Evolutionary conservation across 2,888 invertebrate genomes (phyloP).

Genomic region (Erebia palarica): DNA sequence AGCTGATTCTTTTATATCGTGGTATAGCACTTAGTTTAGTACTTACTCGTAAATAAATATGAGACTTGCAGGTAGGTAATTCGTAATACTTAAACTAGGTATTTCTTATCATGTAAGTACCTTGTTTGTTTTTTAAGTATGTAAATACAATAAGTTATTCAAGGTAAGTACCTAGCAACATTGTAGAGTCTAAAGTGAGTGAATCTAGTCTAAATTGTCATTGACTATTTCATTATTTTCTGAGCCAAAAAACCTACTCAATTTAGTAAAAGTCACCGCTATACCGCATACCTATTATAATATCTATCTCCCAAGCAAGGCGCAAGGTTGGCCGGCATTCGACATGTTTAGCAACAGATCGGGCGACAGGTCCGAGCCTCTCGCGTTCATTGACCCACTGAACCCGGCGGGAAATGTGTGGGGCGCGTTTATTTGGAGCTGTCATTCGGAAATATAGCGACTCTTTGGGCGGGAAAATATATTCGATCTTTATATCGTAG

Average conservation of each 20-base stretch:
- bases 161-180: too few relatives aligned
- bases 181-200: too few relatives aligned
- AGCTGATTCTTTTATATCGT: too few relatives aligned
- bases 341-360: conserved; percentile 67
- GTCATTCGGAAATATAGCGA: conserved; percentile 39
- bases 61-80: too few relatives aligned
- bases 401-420: conserved; percentile 59
- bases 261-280: conserved; percentile 37
- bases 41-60: too few relatives aligned
- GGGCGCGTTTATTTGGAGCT: conserved; percentile 41
- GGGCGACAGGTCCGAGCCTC: conserved; percentile 61
- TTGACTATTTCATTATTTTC: too few relatives aligned
- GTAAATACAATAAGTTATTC: too few relatives aligned
- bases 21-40: too few relatives aligned
- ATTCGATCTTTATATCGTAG: background rate
- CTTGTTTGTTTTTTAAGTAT: too few relatives aligned
- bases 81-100: too few relatives aligned
- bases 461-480: conserved; percentile 39
- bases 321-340: conserved; percentile 51
- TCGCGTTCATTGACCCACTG: conserved; percentile 77
- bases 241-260: background rate
- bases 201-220: too few relatives aligned
- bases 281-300: background rate
- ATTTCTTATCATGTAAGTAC: too few relatives aligned
- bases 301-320: conserved; percentile 41